Evolutionary conservation across 2,888 invertebrate species (phyloP), one percentile per base, ranked within the genome.

Genomic region (Heterodera filipjevi): DNA sequence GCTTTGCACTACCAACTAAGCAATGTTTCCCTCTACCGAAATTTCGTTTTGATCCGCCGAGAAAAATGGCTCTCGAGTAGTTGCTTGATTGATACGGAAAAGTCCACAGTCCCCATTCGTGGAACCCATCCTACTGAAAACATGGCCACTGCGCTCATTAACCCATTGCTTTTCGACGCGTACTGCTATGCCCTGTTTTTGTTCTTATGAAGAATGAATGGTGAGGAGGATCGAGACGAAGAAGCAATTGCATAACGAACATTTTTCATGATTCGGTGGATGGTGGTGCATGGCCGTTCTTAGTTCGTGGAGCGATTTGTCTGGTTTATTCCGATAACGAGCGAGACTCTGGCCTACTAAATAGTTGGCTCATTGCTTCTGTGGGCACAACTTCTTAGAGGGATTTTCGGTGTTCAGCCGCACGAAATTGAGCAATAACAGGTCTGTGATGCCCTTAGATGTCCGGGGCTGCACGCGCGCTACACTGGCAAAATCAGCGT

Each of bases 161-260:
- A 59, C 27, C 27, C 27, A 6, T 10, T 59, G n/a, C 10, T 59
- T 1, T 27, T 27, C 27, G 27, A 59, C n/a, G 27, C 59, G n/a
- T 59, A 59, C 27, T 59, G 59, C n/a, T 59, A 59, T 30, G 49
- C 49, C 49, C 49, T 49, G 49, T 49, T 49, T 49, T 49, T 49
- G 49, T 49, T 49, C 49, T 49, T 49, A 5, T 49, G 49, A 49
- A 49, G 8, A 49, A 49, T 49, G 49, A 49, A 49, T 49, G 49
- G 49, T 49, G 49, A 49, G 49, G 49, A n/a, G n/a, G n/a, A 49
- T 0, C 49, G 49, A 49, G 49, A 49, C 8, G 49, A 49, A 49
- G 3, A 49, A 49, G 49, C 3, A 49, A 49, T 49, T 49, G 19
- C 49, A 49, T 49, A 49, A n/a, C n/a, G n/a, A 49, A n/a, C n/a